These are phyloP conservation scores for Zaprionus africanus DNA, from an alignment of 1,140 invertebrate genomes.

Conservation along the genomic window DNA sequence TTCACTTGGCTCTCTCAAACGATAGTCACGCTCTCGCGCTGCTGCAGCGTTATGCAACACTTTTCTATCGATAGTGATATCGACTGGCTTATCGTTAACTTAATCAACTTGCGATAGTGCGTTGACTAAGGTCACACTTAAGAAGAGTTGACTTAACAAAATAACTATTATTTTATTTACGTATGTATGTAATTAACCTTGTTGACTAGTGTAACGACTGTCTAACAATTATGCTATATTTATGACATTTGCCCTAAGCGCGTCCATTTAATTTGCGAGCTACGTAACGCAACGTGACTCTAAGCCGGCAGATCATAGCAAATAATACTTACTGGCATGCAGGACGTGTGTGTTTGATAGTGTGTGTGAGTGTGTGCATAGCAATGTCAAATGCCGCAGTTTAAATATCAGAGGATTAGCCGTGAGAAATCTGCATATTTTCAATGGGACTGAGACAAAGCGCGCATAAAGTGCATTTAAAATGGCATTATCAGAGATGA, in stretches of 20 bases:
- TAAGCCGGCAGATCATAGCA: constrained; percentile 32
- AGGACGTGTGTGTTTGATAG: neutral
- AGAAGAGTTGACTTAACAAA: too few relatives aligned
- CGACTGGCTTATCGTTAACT: too few relatives aligned
- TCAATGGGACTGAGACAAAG: constrained; percentile 74
- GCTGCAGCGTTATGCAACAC: too few relatives aligned
- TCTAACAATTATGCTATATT: neutral
- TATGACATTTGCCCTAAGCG: constrained; percentile 1
- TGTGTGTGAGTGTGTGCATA: constrained; percentile 5
- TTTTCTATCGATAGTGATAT: too few relatives aligned
- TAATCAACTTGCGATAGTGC: too few relatives aligned
- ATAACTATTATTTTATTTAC: neutral
- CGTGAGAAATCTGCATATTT: constrained; percentile 62
- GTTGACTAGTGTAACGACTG: neutral
- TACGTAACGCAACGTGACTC: constrained; percentile 15
- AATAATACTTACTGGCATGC: constrained; percentile 21
- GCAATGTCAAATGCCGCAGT: constrained; percentile 60
- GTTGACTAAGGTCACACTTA: too few relatives aligned
- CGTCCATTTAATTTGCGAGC: neutral
- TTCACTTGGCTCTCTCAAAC: too few relatives aligned
- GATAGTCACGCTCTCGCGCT: too few relatives aligned
- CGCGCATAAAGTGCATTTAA: constrained; percentile 76
- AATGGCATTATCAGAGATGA: constrained; percentile 63
- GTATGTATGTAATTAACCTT: neutral
- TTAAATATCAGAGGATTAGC: constrained; percentile 71